These are phyloP conservation scores for Danaus melanippus DNA, from an alignment of 1,140 invertebrate genomes.

Conservation along the genomic window DNA sequence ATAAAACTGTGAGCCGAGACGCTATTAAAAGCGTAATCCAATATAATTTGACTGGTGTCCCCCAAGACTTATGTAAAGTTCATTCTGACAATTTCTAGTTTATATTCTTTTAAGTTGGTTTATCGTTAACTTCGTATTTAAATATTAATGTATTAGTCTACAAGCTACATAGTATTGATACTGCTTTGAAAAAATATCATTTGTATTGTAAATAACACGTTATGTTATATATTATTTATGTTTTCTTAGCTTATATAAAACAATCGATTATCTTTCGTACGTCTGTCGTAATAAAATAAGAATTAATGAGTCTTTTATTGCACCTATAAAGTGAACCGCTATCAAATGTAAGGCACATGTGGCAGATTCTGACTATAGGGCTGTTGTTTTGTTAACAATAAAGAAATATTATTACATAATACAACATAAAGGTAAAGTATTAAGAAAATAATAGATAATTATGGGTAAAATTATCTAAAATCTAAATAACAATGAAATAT, in stretches of 20 bases:
- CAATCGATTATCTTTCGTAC: neutral
- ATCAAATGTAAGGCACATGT: constrained; percentile 11
- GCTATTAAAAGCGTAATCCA: constrained; percentile 39
- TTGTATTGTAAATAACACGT: too few relatives aligned
- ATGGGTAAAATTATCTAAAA: too few relatives aligned
- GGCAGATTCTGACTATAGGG: neutral
- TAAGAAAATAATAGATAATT: too few relatives aligned
- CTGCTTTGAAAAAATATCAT: too few relatives aligned
- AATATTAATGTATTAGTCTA: neutral
- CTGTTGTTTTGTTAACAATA: too few relatives aligned
- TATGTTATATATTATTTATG: too few relatives aligned
- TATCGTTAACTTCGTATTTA: constrained; percentile 9
- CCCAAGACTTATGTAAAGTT: constrained; percentile 8
- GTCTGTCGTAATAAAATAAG: constrained; percentile 31
- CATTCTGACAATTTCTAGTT: constrained; percentile 22
- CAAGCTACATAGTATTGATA: too few relatives aligned
- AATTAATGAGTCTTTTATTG: constrained; percentile 44
- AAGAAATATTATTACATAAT: too few relatives aligned
- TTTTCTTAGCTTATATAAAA: too few relatives aligned
- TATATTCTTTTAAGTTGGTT: constrained; percentile 2
- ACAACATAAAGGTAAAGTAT: too few relatives aligned
- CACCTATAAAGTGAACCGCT: constrained; percentile 22
- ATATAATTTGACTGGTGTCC: constrained; percentile 44
- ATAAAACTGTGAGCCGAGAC: constrained; percentile 37
- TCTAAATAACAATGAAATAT: too few relatives aligned